Evolutionary conservation across 1,140 invertebrate species (phyloP).

Genomic region (Mizuhopecten yessoensis): DNA sequence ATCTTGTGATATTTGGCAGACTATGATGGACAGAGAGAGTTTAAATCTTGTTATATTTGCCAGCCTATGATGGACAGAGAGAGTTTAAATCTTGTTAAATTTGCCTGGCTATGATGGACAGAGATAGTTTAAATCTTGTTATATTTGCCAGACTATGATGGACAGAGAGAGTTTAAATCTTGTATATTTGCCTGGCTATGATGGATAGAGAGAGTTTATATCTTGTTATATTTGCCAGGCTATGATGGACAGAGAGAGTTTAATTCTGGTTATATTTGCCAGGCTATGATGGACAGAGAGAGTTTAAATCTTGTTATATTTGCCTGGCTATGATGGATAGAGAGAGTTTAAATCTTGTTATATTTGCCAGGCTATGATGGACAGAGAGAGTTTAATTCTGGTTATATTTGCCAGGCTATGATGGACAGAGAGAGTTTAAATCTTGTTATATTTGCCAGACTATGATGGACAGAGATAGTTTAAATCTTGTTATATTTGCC

Average conservation of each 20-base stretch:
- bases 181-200: slow-evolving; percentile 89
- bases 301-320: too few relatives aligned
- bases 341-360: too few relatives aligned
- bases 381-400: neutral
- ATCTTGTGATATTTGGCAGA: too few relatives aligned
- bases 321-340: slow-evolving; percentile 95
- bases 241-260: slow-evolving; percentile 98
- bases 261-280: too few relatives aligned
- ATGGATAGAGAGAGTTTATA: slow-evolving; percentile 98
- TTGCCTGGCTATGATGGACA: slow-evolving; percentile 94
- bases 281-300: slow-evolving; percentile 97
- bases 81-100: too few relatives aligned
- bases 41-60: too few relatives aligned
- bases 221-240: too few relatives aligned
- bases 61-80: slow-evolving; percentile 96
- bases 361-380: too few relatives aligned
- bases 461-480: slow-evolving; percentile 97
- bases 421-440: neutral
- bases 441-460: slow-evolving; percentile 85
- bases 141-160: slow-evolving; percentile 93
- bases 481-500: neutral
- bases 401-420: neutral
- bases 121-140: too few relatives aligned
- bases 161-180: slow-evolving; percentile 97
- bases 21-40: slow-evolving; percentile 98